phyloP scores from a whole-genome alignment of 2,797 vertebrate species.

The Octomys mimax region DNA sequence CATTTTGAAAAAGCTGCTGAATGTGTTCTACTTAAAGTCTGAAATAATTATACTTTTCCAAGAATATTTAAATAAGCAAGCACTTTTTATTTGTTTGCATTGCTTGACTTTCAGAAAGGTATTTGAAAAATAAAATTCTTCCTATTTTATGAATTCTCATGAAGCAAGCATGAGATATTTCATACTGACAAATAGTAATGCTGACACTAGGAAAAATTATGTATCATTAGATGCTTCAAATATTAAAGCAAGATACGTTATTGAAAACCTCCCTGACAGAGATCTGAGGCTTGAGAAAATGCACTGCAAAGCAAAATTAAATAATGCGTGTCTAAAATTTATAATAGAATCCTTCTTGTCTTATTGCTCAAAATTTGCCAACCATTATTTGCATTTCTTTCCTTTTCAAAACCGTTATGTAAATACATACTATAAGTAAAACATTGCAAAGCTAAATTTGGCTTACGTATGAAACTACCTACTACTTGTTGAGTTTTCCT shows the following conservation, averaged over 20 bases:
- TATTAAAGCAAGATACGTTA: neutral
- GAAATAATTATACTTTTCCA: neutral
- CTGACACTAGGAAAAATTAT: neutral
- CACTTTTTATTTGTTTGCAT: conserved; percentile 10
- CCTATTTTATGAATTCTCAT: neutral
- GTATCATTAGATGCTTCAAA: neutral
- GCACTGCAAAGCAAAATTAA: neutral
- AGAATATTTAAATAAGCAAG: neutral
- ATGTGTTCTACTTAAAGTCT: neutral
- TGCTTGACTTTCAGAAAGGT: neutral
- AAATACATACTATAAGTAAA: neutral
- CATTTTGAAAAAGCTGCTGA: neutral
- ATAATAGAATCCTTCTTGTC: neutral
- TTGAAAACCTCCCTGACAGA: neutral
- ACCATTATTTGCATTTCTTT: neutral
- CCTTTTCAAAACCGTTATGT: neutral
- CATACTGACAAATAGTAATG: neutral
- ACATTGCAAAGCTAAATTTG: neutral
- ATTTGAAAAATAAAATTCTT: neutral
- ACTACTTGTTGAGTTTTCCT: neutral
- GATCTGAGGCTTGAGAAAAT: conserved; percentile 2
- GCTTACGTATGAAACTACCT: neutral
- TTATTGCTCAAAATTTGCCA: neutral
- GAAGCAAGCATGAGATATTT: neutral
- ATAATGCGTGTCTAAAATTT: neutral